These are phyloP conservation scores for Oryzias curvinotus DNA, from an alignment of 2,113 vertebrate species.

Conservation along the genomic window DNA sequence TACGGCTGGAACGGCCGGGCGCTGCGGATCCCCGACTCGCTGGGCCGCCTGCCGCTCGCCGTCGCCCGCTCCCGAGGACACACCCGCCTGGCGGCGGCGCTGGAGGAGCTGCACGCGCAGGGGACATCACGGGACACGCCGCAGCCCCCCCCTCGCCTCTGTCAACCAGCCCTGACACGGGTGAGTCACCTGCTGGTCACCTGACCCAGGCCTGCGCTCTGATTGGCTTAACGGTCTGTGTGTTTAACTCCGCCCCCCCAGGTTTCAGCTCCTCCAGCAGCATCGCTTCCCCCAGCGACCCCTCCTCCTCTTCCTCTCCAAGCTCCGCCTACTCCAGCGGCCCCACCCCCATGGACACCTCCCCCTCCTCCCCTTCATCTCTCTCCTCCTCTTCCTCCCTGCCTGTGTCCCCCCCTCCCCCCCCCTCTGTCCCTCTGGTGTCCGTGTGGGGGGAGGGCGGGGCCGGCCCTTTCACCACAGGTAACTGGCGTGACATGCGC, in stretches of 20 bases:
- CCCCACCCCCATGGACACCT: constrained; percentile 74
- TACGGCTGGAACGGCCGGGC: constrained; percentile 84
- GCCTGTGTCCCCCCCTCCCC: constrained; percentile 63
- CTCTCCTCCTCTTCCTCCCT: constrained; percentile 68
- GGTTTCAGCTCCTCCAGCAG: constrained; percentile 83
- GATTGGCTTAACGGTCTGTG: constrained; percentile 18
- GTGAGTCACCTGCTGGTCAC: constrained; percentile 50
- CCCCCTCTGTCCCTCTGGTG: constrained; percentile 48
- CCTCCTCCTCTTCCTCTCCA: constrained; percentile 75
- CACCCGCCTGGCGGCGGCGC: constrained; percentile 80
- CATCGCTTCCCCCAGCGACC: constrained; percentile 81
- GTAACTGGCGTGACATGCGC: neutral
- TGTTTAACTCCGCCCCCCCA: constrained; percentile 13
- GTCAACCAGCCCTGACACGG: constrained; percentile 87
- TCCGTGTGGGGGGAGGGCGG: constrained; percentile 53
- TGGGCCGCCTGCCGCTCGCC: constrained; percentile 85
- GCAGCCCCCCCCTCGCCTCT: constrained; percentile 68
- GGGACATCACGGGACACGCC: constrained; percentile 35
- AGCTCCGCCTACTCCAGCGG: constrained; percentile 86
- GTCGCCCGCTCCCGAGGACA: constrained; percentile 88
- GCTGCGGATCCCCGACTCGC: constrained; percentile 85
- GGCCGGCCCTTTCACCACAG: constrained; percentile 22
- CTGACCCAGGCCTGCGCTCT: neutral
- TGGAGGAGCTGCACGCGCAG: constrained; percentile 84
- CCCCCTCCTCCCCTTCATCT: constrained; percentile 77